phyloP scores from a whole-genome alignment of 2,888 invertebrate genomes.

The Apodemia arnacis region DNA sequence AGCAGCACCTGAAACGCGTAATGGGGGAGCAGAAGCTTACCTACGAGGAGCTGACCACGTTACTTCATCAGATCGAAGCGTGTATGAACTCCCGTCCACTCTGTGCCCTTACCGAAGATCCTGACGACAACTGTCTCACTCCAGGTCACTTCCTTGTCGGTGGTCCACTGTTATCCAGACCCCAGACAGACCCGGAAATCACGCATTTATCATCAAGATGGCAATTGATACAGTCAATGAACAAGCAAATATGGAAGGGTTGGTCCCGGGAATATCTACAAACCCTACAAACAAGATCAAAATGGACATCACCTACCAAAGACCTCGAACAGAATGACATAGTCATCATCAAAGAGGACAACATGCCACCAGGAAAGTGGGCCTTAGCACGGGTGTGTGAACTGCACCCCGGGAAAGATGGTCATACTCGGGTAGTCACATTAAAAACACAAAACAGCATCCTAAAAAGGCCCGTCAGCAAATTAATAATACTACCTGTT shows the following conservation, averaged over 20 bases:
- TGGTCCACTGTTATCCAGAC: conserved; percentile 40
- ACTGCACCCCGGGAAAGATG: neutral
- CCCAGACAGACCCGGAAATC: conserved; percentile 24
- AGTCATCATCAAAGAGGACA: conserved; percentile 23
- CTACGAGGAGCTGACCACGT: conserved; percentile 56
- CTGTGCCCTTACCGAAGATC: conserved; percentile 70
- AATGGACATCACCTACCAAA: conserved; percentile 9
- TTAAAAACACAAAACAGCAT: neutral
- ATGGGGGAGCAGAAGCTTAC: conserved; percentile 34
- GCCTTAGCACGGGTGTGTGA: neutral
- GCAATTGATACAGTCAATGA: conserved; percentile 19
- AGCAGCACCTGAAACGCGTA: conserved; percentile 32
- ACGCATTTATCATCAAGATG: conserved; percentile 29
- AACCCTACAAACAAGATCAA: conserved; percentile 16
- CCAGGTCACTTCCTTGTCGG: conserved; percentile 79
- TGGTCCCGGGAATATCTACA: conserved; percentile 32
- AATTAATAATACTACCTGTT: neutral
- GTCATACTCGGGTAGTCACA: neutral
- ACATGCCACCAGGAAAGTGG: conserved; percentile 24
- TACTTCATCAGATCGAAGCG: conserved; percentile 62
- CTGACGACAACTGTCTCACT: conserved; percentile 70
- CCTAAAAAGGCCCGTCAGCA: neutral
- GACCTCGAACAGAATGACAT: conserved; percentile 5
- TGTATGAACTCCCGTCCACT: conserved; percentile 71
- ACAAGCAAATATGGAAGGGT: conserved; percentile 18